phyloP scores from a whole-genome alignment of 2,888 invertebrate genomes.

The Ochropleura leucogaster region DNA sequence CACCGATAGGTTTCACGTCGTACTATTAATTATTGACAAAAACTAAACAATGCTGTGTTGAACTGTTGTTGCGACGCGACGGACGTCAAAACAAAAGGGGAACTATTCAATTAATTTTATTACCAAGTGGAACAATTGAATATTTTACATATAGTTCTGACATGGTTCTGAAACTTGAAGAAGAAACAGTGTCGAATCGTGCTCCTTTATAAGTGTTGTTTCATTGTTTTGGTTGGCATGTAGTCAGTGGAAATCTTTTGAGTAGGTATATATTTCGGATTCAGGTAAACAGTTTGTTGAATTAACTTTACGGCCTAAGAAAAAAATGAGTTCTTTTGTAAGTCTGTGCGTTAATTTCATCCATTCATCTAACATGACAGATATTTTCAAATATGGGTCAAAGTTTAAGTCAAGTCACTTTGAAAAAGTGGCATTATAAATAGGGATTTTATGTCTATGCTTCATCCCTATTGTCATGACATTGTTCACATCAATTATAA shows the following conservation, averaged over 20 bases:
- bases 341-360: neutral
- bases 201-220: conserved; percentile 1
- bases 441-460: neutral
- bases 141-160: neutral
- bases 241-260: neutral
- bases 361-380: neutral
- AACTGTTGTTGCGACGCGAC: conserved; percentile 20
- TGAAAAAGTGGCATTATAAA: neutral
- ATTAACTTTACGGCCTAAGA: neutral
- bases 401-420: no score
- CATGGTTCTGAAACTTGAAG: neutral
- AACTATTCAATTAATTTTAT: conserved; percentile 30
- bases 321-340: neutral
- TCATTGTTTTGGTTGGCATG: neutral
- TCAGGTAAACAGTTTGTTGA: neutral
- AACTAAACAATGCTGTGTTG: conserved; percentile 43
- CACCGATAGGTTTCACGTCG: conserved; percentile 32
- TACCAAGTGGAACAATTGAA: conserved; percentile 8
- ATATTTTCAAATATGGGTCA: neutral
- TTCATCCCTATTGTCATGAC: neutral
- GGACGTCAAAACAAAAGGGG: conserved; percentile 45
- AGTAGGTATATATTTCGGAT: neutral
- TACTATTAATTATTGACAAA: conserved; percentile 34
- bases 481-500: neutral
- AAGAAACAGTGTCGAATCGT: neutral